Evolutionary conservation across 2,888 invertebrate species (phyloP).

Genomic region (Athrips mouffetella): DNA sequence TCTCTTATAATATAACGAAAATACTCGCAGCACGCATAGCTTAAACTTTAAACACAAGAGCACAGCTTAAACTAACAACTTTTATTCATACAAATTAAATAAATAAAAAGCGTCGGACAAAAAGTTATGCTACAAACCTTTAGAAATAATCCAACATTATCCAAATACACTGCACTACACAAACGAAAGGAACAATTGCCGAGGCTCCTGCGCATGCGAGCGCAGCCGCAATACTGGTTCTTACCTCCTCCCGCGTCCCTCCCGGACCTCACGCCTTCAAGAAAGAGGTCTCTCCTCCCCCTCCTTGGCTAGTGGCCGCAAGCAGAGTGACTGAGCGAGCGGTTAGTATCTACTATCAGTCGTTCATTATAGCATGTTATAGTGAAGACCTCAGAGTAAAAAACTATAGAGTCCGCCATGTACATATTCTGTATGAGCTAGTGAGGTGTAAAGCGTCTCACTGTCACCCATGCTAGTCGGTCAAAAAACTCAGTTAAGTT

Average conservation of each 20-base stretch:
- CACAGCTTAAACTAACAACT: too few relatives aligned
- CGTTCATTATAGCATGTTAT: too few relatives aligned
- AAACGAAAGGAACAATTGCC: not conserved
- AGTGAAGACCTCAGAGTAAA: not conserved
- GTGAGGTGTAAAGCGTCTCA: too few relatives aligned
- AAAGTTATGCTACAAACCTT: conserved; percentile 25
- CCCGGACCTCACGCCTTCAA: conserved; percentile 22
- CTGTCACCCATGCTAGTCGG: too few relatives aligned
- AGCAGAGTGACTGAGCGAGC: conserved; percentile 9
- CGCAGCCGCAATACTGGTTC: conserved; percentile 32
- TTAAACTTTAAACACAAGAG: too few relatives aligned
- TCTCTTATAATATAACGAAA: too few relatives aligned
- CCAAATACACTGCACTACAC: conserved; percentile 19
- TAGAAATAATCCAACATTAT: conserved; percentile 28
- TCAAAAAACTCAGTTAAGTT: too few relatives aligned
- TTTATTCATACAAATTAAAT: too few relatives aligned
- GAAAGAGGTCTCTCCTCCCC: conserved; percentile 29
- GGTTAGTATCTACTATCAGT: too few relatives aligned
- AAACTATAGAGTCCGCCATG: not conserved
- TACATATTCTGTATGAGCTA: too few relatives aligned
- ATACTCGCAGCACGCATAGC: too few relatives aligned
- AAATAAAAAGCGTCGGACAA: not conserved
- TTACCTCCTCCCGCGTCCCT: conserved; percentile 11
- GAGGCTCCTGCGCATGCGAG: conserved; percentile 21
- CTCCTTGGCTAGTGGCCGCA: conserved; percentile 15